Conservation (phyloP, 2,113 vertebrate genomes). For the Pipra filicauda region DNA sequence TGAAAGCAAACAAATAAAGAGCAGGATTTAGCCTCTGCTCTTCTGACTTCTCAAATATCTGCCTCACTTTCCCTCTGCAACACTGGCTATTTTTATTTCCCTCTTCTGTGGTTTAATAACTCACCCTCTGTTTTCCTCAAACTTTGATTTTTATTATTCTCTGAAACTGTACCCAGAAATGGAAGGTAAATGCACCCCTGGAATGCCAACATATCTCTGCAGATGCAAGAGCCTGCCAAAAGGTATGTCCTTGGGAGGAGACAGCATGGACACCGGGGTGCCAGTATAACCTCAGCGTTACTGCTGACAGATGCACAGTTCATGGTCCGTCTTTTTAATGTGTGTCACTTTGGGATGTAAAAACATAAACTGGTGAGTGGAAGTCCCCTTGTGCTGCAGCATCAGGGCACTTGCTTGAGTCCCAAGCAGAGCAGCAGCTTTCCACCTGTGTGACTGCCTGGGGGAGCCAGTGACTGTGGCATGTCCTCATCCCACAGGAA, state of each 20-base stretch:
- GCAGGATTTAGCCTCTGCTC: not conserved
- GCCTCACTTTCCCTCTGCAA: not conserved
- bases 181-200: not conserved
- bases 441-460: not conserved
- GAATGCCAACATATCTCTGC: not conserved
- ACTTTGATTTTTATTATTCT: not conserved
- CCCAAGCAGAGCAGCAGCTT: not conserved
- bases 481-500: not conserved
- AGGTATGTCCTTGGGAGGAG: not conserved
- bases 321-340: not conserved
- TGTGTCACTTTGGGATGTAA: not conserved
- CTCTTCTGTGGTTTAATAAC: not conserved
- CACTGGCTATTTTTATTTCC: not conserved
- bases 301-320: slow-evolving; percentile 28
- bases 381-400: not conserved
- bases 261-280: not conserved
- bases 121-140: not conserved
- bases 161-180: not conserved
- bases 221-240: not conserved
- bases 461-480: not conserved
- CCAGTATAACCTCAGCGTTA: not conserved
- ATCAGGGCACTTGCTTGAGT: not conserved
- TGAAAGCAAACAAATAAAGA: not conserved
- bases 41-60: not conserved
- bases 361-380: not conserved